Percentiles rank a stretch among this genome's conserved stretches.
Evolutionary conservation across 2,797 vertebrate species (phyloP).

Genomic region (Epinephelus awoara): DNA sequence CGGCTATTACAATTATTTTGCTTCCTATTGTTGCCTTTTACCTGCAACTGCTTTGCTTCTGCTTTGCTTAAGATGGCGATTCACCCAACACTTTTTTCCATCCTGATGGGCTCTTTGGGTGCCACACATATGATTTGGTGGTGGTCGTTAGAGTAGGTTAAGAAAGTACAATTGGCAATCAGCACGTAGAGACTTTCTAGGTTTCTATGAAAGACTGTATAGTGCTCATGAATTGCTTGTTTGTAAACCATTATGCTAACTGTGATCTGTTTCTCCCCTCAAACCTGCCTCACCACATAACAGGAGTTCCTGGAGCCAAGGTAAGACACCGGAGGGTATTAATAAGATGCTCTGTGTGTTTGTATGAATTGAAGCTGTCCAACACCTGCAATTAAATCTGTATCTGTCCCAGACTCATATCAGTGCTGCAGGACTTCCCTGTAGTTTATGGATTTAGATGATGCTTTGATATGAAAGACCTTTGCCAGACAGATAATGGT

Average conservation of each 20-base stretch:
- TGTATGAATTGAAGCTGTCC: constrained; percentile 34
- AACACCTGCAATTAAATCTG: constrained; percentile 53
- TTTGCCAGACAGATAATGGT: constrained; percentile 49
- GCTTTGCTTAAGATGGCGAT: constrained; percentile 74
- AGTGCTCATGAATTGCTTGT: constrained; percentile 19
- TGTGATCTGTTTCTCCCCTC: constrained; percentile 52
- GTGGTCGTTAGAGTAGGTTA: constrained; percentile 49
- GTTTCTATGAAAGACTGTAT: constrained; percentile 3
- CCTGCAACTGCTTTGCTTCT: constrained; percentile 62
- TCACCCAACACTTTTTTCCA: constrained; percentile 68
- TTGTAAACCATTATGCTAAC: constrained; percentile 60
- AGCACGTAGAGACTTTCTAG: background rate
- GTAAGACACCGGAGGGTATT: constrained; percentile 80
- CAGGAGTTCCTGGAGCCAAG: constrained; percentile 90
- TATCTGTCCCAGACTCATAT: constrained; percentile 39
- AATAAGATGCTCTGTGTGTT: constrained; percentile 5
- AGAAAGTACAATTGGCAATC: constrained; percentile 3
- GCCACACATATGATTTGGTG: constrained; percentile 43
- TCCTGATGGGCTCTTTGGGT: constrained; percentile 74
- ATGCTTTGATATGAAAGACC: constrained; percentile 68
- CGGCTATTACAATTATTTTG: background rate
- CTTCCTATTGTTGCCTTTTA: constrained; percentile 34
- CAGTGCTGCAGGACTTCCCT: constrained; percentile 27
- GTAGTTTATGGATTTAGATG: constrained; percentile 70
- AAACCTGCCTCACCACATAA: constrained; percentile 51